These are phyloP conservation scores for Fregata magnificens DNA, from an alignment of 2,113 vertebrate species.

Conservation along the genomic window DNA sequence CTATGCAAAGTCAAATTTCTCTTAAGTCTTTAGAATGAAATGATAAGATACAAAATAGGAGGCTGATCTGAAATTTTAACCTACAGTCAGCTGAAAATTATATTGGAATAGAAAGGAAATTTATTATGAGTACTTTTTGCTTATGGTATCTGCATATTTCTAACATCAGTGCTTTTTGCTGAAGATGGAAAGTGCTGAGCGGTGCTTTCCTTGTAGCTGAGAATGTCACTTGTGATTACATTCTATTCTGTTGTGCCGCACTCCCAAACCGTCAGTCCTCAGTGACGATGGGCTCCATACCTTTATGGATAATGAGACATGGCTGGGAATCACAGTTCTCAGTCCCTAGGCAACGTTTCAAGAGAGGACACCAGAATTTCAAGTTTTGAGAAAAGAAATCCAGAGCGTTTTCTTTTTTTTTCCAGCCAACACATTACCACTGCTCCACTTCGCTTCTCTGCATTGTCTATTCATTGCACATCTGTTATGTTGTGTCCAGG, in stretches of 20 bases:
- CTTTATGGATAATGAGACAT: fast-evolving
- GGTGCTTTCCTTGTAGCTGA: not conserved
- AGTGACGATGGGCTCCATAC: fast-evolving
- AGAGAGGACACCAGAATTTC: not conserved
- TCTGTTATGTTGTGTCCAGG: not conserved
- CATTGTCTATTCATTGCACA: not conserved
- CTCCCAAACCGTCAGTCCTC: not conserved
- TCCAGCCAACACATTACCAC: not conserved
- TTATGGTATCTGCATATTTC: not conserved
- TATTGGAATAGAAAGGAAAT: not conserved
- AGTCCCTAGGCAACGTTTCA: not conserved
- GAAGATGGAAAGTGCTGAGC: not conserved
- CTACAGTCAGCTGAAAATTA: not conserved
- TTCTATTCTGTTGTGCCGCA: not conserved
- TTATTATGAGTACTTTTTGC: not conserved
- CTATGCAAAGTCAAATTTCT: not conserved
- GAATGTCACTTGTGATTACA: not conserved
- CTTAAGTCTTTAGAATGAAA: not conserved
- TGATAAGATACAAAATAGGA: not conserved
- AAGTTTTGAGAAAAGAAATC: not conserved
- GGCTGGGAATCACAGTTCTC: not conserved
- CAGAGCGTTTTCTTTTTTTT: fast-evolving
- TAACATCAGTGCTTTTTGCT: not conserved
- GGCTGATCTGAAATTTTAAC: not conserved
- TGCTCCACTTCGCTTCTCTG: not conserved